Percentiles rank a stretch among this genome's conserved stretches.
Conservation (phyloP, 2,113 vertebrate species). For the Stegostoma tigrinum region DNA sequence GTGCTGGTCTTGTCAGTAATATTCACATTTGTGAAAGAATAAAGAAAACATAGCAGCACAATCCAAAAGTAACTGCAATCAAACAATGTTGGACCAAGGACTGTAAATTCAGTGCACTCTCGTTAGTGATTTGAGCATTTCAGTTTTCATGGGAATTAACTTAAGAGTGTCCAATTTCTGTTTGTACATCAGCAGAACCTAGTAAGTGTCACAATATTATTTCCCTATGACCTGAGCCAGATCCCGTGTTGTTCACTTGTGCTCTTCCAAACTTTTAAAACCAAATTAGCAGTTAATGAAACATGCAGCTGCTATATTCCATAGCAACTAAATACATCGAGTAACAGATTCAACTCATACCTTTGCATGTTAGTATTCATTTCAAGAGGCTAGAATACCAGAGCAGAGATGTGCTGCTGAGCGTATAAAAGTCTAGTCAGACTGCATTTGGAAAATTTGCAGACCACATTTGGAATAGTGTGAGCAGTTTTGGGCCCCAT, state of each 20-base stretch:
- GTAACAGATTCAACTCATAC: not conserved
- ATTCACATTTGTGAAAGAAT: too few species aligned
- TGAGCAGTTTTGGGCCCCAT: too few species aligned
- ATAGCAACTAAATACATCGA: not conserved
- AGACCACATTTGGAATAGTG: too few species aligned
- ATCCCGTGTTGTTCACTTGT: not conserved
- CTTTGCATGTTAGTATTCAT: too few species aligned
- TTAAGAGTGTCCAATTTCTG: not conserved
- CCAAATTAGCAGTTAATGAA: not conserved
- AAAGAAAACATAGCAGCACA: not conserved
- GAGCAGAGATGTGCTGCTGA: too few species aligned
- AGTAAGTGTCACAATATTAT: not conserved
- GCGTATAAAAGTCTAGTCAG: too few species aligned
- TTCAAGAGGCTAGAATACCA: too few species aligned
- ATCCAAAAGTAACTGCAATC: not conserved
- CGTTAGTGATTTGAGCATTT: not conserved
- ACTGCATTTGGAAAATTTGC: too few species aligned
- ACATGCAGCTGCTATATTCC: not conserved
- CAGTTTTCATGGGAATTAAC: not conserved
- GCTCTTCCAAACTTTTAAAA: not conserved
- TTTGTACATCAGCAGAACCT: not conserved
- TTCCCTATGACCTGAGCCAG: not conserved
- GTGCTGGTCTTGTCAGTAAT: too few species aligned
- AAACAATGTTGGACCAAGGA: not conserved
- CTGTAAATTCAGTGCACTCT: not conserved